A percentile compares a stretch with the other conserved stretches of the same genome.
These are phyloP conservation scores for Myripristis jacobus DNA, from an alignment of 2,797 vertebrate species.

Conservation along the genomic window DNA sequence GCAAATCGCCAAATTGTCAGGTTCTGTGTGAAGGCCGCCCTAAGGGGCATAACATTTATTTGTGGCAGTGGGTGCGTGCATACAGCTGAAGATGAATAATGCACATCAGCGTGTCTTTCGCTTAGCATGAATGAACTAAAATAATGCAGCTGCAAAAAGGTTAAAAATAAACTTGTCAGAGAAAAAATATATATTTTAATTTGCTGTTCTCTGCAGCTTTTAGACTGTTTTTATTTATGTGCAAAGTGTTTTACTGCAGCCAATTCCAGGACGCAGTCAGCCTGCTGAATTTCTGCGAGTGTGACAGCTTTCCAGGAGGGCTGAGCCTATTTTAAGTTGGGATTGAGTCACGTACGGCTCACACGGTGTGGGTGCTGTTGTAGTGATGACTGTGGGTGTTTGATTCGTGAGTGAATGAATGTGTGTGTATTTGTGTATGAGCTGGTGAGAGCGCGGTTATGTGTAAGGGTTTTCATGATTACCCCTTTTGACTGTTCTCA, in stretches of 20 bases:
- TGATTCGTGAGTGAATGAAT: slow-evolving; percentile 21
- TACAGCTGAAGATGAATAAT: neutral
- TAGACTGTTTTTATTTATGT: too few species aligned
- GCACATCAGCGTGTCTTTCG: neutral
- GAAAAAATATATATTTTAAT: too few species aligned
- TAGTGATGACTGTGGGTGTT: slow-evolving; percentile 4
- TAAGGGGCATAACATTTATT: too few species aligned
- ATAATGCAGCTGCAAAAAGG: neutral
- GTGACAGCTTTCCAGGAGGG: neutral
- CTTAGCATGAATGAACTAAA: neutral
- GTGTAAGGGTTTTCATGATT: slow-evolving; percentile 33
- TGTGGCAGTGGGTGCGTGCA: slow-evolving; percentile 1
- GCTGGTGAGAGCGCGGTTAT: neutral
- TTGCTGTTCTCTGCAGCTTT: too few species aligned
- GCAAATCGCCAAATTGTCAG: too few species aligned
- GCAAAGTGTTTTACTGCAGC: neutral
- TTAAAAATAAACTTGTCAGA: neutral
- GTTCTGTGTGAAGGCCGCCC: too few species aligned
- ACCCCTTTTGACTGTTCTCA: neutral
- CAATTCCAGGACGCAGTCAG: neutral
- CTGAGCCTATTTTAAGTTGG: neutral
- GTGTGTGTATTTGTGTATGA: neutral
- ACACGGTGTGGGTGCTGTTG: neutral
- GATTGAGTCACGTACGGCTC: neutral
- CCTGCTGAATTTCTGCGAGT: neutral